These are phyloP conservation scores for Trissoscelio sp. DNA, from an alignment of 2,888 invertebrate species.

Conservation along the genomic window DNA sequence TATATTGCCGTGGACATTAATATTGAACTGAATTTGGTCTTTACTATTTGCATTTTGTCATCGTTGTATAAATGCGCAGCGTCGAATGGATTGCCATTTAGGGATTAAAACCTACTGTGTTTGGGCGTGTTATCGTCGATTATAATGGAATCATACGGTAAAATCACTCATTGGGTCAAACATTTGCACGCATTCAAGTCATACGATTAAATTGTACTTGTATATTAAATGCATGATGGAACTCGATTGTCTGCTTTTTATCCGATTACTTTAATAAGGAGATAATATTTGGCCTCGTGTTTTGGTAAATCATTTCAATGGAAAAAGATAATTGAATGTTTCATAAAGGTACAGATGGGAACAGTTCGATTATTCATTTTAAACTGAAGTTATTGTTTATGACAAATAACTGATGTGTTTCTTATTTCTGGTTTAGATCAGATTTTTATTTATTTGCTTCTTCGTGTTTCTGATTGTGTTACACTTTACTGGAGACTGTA, in stretches of 20 bases:
- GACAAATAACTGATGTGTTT: not conserved
- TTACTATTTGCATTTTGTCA: slow-evolving; percentile 58
- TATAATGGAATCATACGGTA: slow-evolving; percentile 51
- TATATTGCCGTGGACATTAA: slow-evolving; percentile 24
- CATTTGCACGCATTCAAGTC: slow-evolving; percentile 35
- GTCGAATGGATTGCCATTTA: slow-evolving; percentile 44
- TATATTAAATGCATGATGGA: slow-evolving; percentile 10
- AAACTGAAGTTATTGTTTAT: not conserved
- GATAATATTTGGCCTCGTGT: not conserved
- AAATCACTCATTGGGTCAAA: slow-evolving; percentile 50
- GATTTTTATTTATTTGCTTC: slow-evolving; percentile 19
- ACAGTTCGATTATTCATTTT: not conserved
- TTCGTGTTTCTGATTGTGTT: slow-evolving; percentile 15
- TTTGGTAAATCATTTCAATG: not conserved
- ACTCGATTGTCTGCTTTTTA: slow-evolving; percentile 19
- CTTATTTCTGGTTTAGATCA: not conserved
- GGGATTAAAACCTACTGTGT: slow-evolving; percentile 57
- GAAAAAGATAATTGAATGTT: slow-evolving; percentile 8
- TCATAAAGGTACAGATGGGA: not conserved
- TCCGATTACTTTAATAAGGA: slow-evolving; percentile 6
- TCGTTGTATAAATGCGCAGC: slow-evolving; percentile 38
- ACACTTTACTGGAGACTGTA: not conserved
- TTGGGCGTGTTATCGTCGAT: slow-evolving; percentile 50
- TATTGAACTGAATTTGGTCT: slow-evolving; percentile 44
- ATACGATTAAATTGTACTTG: slow-evolving; percentile 15